Percentiles rank a stretch among this genome's conserved stretches.
These are phyloP conservation scores for Callitettix versicolor DNA, from an alignment of 1,140 invertebrate species.

Conservation along the genomic window DNA sequence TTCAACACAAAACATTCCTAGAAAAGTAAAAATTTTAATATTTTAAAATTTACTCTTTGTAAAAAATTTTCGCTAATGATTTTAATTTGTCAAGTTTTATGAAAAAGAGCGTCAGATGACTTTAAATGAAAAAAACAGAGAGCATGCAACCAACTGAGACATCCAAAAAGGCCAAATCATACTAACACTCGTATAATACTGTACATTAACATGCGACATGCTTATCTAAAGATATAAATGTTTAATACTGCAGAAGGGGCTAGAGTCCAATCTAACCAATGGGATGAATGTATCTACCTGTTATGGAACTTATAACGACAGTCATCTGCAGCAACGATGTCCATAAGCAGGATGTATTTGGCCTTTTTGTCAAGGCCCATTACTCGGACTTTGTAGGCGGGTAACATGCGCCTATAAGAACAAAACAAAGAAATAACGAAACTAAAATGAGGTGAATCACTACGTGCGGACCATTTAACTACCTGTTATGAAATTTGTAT, in stretches of 20 bases:
- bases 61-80: too few species aligned
- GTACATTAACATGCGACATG: neutral
- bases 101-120: too few species aligned
- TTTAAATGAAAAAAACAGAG: too few species aligned
- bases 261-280: constrained; percentile 40
- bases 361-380: constrained; percentile 87
- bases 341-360: constrained; percentile 91
- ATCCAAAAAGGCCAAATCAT: neutral
- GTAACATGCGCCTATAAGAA: constrained; percentile 79
- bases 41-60: too few species aligned
- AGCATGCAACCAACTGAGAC: too few species aligned
- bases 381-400: constrained; percentile 82
- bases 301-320: constrained; percentile 93
- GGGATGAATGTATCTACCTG: constrained; percentile 45
- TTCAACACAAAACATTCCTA: too few species aligned
- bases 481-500: constrained; percentile 99
- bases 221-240: too few species aligned
- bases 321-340: constrained; percentile 85
- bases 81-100: too few species aligned
- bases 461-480: constrained; percentile 28
- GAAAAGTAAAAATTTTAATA: too few species aligned
- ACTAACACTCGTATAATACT: neutral
- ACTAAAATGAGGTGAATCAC: constrained; percentile 16
- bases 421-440: constrained; percentile 27
- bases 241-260: neutral